These are phyloP conservation scores for Otolemur crassicaudatus DNA, from an alignment of 2,797 vertebrate genomes.

Conservation along the genomic window DNA sequence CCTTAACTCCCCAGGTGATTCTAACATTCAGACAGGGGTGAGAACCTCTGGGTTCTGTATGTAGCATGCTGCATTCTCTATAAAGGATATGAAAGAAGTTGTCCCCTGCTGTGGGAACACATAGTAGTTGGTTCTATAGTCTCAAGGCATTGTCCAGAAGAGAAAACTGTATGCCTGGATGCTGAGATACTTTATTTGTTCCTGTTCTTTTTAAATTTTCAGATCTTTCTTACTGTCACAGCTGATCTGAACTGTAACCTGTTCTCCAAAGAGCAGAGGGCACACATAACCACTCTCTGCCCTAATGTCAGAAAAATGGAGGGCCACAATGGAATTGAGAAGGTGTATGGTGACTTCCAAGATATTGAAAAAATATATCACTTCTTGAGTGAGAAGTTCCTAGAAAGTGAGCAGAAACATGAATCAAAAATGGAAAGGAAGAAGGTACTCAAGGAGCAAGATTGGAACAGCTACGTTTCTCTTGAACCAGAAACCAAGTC, in stretches of 20 bases:
- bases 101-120: neutral
- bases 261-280: constrained; percentile 83
- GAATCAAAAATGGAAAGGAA: constrained; percentile 37
- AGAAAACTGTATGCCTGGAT: neutral
- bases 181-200: constrained; percentile 48
- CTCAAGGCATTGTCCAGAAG: constrained; percentile 54
- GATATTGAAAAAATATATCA: constrained; percentile 85
- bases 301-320: constrained; percentile 79
- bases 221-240: constrained; percentile 87
- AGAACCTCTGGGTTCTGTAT: neutral
- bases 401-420: constrained; percentile 49
- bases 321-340: constrained; percentile 62
- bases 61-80: neutral
- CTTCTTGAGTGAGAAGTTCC: constrained; percentile 81
- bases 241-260: constrained; percentile 84
- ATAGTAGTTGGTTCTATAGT: neutral
- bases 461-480: neutral
- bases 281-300: constrained; percentile 73
- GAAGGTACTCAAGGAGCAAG: neutral
- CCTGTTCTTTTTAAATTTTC: constrained; percentile 73
- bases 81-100: neutral
- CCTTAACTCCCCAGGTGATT: neutral
- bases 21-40: neutral
- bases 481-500: neutral
- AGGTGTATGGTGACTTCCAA: constrained; percentile 83